These are phyloP conservation scores for Numenius phaeopus DNA, from an alignment of 2,797 vertebrate genomes.

Conservation along the genomic window DNA sequence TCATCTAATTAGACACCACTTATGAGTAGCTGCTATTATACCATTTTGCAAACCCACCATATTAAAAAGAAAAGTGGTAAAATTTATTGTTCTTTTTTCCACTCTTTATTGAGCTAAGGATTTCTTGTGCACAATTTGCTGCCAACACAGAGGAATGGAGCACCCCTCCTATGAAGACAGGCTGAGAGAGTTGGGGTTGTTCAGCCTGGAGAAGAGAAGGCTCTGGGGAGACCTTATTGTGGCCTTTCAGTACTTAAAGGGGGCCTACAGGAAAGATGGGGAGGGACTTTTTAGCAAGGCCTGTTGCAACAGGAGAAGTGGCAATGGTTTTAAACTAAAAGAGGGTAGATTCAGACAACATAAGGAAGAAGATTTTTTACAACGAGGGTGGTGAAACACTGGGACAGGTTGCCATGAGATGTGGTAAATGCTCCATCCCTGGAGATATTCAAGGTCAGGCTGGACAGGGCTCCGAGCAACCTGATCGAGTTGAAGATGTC, in stretches of 20 bases:
- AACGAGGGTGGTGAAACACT: not conserved
- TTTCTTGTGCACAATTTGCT: not conserved
- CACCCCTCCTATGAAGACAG: not conserved
- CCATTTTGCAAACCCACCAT: not conserved
- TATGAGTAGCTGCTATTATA: not conserved
- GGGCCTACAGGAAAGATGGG: not conserved
- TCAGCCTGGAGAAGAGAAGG: not conserved
- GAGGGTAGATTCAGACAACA: not conserved
- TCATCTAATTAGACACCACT: not conserved
- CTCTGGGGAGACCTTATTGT: not conserved
- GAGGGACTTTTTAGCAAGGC: not conserved
- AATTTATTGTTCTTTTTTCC: not conserved
- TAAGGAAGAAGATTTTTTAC: not conserved
- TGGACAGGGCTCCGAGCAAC: not conserved
- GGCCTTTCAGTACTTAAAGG: not conserved
- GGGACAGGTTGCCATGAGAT: not conserved
- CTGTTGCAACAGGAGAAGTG: rapidly evolving
- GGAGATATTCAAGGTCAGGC: not conserved
- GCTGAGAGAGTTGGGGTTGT: not conserved
- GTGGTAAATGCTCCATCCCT: not conserved
- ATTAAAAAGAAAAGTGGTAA: not conserved
- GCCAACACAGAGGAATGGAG: not conserved
- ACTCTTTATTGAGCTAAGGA: not conserved
- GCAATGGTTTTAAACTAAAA: not conserved
- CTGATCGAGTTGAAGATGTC: not conserved